Base-by-base conservation (phyloP, 1,140 invertebrate genomes). In the Monomorium pharaonis region DNA sequence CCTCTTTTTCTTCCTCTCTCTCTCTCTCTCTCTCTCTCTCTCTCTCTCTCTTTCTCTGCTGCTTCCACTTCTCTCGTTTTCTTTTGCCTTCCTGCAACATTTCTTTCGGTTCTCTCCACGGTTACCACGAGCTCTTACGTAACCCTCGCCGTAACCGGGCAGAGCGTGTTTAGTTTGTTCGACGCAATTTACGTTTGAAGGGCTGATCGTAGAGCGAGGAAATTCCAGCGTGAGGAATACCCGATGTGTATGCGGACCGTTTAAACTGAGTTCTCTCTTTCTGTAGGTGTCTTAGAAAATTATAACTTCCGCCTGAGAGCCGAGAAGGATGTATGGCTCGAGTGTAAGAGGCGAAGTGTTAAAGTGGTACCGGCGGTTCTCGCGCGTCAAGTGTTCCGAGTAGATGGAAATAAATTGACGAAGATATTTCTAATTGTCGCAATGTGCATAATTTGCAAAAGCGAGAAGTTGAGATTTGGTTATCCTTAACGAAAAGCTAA, bases 111-210 rank as follows among this genome's bases (percentile, higher is more conserved):
- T 47, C 69, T 84, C 51, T 58, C 18, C n/a, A 24, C 42, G 21
- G 24, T 69, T 83, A 84, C 47, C 72, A 42, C 81, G 44, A 62
- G 58, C 14, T 65, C 81, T 84, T 84, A 84, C 72, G 72, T 84
- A 84, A 84, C 58, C 30, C 42, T 16, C 16, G 3, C n/a, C 78
- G 72, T 84, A 84, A 84, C 72, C 56, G 72, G 24, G 27, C 56
- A 76, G 12, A 76, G 12, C 42, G 42, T 44, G 58, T 72, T 84
- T 84, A 76, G 33, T 51, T n/a, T 18, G 56, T 63, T 21, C 72
- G 58, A 84, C 60, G 70, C 81, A 84, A 84, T 84, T 84, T 84
- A 77, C 81, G 81, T 84, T 84, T 51, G 56, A 72, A 37, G 81
- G 44, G 56, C 56, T 56, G 81, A 24, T 60, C 72, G 33, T 37